These are phyloP conservation scores for Arbacia lixula DNA, from an alignment of 53 echinoderm and acorn worm genomes.

Conservation along the genomic window DNA sequence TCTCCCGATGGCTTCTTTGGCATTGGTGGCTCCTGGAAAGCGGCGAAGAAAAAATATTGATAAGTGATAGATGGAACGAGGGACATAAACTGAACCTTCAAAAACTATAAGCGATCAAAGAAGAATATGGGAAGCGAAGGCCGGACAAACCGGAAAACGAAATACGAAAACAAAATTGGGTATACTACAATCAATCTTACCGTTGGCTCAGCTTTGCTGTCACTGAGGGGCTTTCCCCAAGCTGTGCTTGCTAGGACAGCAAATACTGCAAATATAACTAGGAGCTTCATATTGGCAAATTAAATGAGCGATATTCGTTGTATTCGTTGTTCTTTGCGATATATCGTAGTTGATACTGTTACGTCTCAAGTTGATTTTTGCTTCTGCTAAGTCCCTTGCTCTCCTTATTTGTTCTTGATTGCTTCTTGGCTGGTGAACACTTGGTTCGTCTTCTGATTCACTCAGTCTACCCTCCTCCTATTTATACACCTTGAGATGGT, in stretches of 20 bases:
- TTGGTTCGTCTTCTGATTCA: too few relatives aligned
- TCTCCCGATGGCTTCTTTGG: conserved; percentile 1
- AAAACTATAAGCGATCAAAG: too few relatives aligned
- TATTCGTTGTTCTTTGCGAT: neutral
- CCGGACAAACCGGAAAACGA: too few relatives aligned
- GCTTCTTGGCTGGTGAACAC: too few relatives aligned
- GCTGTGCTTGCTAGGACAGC: conserved; percentile 21
- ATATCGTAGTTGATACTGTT: neutral
- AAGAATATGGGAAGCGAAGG: too few relatives aligned
- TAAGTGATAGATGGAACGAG: too few relatives aligned
- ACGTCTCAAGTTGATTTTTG: too few relatives aligned
- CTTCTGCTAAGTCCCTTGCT: neutral
- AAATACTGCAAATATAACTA: conserved; percentile 4
- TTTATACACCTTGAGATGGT: too few relatives aligned
- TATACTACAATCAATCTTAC: conserved; percentile 8
- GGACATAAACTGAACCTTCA: too few relatives aligned
- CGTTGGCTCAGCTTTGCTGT: neutral
- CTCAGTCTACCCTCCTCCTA: too few relatives aligned
- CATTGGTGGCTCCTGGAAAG: conserved; percentile 11
- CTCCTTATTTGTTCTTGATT: too few relatives aligned
- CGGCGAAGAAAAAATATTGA: too few relatives aligned
- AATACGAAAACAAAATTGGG: neutral
- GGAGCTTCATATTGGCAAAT: neutral
- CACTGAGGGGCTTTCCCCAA: neutral
- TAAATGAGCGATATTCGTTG: neutral